These are phyloP conservation scores for Prunella himalayana DNA, from an alignment of 2,113 vertebrate genomes.

Conservation along the genomic window DNA sequence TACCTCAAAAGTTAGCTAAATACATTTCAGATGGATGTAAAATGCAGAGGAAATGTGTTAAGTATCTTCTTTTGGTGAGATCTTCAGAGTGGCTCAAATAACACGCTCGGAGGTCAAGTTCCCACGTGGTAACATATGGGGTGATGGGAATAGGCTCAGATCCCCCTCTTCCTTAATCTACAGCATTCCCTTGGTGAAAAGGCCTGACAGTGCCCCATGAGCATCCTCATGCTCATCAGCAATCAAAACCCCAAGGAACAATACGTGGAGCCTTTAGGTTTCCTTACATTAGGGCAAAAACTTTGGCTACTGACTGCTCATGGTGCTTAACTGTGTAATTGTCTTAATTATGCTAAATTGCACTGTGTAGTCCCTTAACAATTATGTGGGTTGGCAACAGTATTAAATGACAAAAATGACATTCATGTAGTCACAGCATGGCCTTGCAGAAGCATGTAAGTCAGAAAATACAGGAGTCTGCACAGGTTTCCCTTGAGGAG, in stretches of 20 bases:
- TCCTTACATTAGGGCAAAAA: not conserved
- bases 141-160: not conserved
- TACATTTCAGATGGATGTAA: slow-evolving; percentile 27
- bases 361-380: not conserved
- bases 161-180: not conserved
- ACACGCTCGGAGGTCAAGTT: not conserved
- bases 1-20: slow-evolving; percentile 35
- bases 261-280: not conserved
- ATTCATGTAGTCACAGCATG: not conserved
- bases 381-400: slow-evolving; percentile 5
- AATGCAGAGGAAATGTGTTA: slow-evolving; percentile 16
- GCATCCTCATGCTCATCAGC: not conserved
- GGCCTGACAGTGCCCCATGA: not conserved
- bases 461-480: not conserved
- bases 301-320: not conserved
- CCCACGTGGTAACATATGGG: not conserved
- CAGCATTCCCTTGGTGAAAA: not conserved
- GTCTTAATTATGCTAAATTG: slow-evolving; percentile 13
- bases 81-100: not conserved
- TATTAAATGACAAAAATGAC: slow-evolving; percentile 20
- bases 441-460: not conserved
- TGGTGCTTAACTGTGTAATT: not conserved
- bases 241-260: not conserved
- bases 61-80: not conserved
- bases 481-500: not conserved